Evolutionary conservation across 1,140 invertebrate species (phyloP), one percentile per base, ranked within the genome.

Genomic region (Drosophila neocordata): DNA sequence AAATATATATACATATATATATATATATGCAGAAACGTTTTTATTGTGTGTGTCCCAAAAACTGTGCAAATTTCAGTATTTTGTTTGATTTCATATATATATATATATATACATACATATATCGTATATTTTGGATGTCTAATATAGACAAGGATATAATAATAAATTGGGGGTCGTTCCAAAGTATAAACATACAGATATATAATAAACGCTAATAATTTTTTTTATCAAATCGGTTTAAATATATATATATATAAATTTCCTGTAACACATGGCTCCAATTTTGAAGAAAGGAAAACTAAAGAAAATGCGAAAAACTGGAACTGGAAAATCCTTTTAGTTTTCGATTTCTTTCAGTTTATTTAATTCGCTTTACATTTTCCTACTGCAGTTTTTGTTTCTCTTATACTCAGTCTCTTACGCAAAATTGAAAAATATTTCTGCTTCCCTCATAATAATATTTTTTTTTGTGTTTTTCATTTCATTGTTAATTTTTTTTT

Each of bases 71-170:
- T 59, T 62, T 73, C 31, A 53, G 48, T 70, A 35, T 74, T 69
- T 22, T 48, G 38, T 59, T 63, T 68, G 31, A 51, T 18, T 62
- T 74, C 69, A 64, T 52, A 56, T 41, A 18, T 18, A 48, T 48
- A 48, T 20, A 48, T 48, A 48, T 20, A 48, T 20, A 81, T 83
- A 82, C 72, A 83, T 71, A 79, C 51, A 69, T 73, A 73, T 48
- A 20, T 48, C 15, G 66, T 57, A 74, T 55, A 55, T 34, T 70
- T 70, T 58, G 58, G 59, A 63, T 88, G 83, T 87, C 83, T 87
- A 87, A 87, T 87, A 88, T 87, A 87, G 83, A 87, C 83, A 87
- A 87, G 83, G 69, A 83, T 87, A 77, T 67, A 75, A 77, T 77
- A 70, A 87, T 62, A 85, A 81, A 74, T 62, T 55, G 61, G 81